Evolutionary conservation across 2,888 invertebrate species (phyloP).

Genomic region (Tricholauxania praeusta): DNA sequence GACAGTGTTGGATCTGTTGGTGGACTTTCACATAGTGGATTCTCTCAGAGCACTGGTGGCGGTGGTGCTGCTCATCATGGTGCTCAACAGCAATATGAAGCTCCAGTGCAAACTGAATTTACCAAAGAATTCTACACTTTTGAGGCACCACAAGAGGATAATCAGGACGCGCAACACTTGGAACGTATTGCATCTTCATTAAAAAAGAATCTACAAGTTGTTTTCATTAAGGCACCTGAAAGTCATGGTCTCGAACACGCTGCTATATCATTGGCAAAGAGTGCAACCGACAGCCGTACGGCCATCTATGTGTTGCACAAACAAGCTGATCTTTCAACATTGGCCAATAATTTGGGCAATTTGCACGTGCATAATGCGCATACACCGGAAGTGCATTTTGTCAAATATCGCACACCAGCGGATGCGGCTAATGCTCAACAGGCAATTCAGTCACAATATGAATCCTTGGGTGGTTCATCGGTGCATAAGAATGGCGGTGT

Average conservation of each 20-base stretch:
- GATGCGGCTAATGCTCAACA: constrained; percentile 59
- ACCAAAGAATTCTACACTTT: constrained; percentile 58
- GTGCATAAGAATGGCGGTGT: constrained; percentile 54
- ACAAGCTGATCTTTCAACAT: constrained; percentile 54
- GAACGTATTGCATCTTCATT: constrained; percentile 50
- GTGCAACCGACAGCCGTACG: constrained; percentile 58
- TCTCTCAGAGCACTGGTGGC: not conserved
- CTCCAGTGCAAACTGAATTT: constrained; percentile 51
- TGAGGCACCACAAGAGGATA: constrained; percentile 56
- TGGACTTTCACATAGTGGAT: constrained; percentile 32
- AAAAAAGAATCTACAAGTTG: constrained; percentile 57
- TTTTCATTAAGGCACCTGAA: constrained; percentile 60
- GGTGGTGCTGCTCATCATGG: not conserved
- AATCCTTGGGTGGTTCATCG: constrained; percentile 53
- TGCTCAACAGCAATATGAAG: constrained; percentile 33
- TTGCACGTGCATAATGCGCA: constrained; percentile 51
- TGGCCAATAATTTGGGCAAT: constrained; percentile 57
- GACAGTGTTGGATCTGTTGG: constrained; percentile 22
- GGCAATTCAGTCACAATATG: constrained; percentile 58
- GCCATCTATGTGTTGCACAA: constrained; percentile 60
- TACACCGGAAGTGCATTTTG: constrained; percentile 59
- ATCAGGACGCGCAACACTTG: constrained; percentile 51
- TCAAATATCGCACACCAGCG: constrained; percentile 59
- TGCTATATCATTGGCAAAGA: constrained; percentile 57
- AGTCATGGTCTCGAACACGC: constrained; percentile 58